These are phyloP conservation scores for Sceloporus tristichus DNA, from an alignment of 2,113 vertebrate species.

Conservation along the genomic window DNA sequence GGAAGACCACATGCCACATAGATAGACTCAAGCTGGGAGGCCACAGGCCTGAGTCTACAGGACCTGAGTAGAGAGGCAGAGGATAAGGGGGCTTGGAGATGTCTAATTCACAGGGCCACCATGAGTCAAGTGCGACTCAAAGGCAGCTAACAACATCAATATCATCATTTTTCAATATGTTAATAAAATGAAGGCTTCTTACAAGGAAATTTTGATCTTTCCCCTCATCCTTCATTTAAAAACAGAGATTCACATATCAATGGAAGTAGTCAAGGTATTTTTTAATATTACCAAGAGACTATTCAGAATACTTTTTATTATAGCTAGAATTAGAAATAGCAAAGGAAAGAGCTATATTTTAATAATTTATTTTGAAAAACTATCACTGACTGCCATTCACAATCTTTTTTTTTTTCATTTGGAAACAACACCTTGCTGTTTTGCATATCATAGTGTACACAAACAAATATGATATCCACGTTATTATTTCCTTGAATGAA, in stretches of 20 bases:
- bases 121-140: no score
- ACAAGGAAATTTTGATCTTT: slow-evolving; percentile 6
- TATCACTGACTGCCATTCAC: background rate
- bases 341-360: background rate
- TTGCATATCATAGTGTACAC: background rate
- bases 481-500: no score
- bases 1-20: no score
- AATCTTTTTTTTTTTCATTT: background rate
- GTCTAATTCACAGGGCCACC: no score
- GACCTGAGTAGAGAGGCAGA: no score
- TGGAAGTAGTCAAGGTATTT: slow-evolving; percentile 22
- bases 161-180: background rate
- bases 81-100: no score
- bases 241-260: slow-evolving; percentile 7
- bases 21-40: no score
- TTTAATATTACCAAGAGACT: slow-evolving; percentile 13
- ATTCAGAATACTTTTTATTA: slow-evolving; percentile 16
- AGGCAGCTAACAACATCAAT: no score
- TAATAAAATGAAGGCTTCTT: background rate
- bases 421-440: background rate
- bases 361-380: background rate
- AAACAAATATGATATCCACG: background rate
- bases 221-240: slow-evolving; percentile 20
- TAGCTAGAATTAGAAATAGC: background rate
- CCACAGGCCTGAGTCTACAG: no score